These are phyloP conservation scores for Cyanistes caeruleus DNA, from an alignment of 2,113 vertebrate genomes.

Conservation along the genomic window DNA sequence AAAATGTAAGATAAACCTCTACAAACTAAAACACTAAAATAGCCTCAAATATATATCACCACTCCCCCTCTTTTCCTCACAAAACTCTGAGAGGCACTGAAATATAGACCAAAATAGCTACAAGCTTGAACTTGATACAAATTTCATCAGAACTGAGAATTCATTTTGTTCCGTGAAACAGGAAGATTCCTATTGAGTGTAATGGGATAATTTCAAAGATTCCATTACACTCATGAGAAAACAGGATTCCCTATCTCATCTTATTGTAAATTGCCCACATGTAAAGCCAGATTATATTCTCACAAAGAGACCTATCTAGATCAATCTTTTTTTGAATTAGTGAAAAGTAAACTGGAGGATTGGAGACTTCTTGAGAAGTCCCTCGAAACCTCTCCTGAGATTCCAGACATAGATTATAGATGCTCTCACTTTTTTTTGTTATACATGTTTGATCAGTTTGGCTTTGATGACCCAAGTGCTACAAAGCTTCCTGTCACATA, in stretches of 20 bases:
- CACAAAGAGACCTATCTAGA: not conserved
- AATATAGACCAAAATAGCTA: not conserved
- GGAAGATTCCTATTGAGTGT: not conserved
- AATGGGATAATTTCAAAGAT: not conserved
- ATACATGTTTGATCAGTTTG: not conserved
- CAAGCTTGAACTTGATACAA: not conserved
- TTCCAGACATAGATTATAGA: rapidly evolving
- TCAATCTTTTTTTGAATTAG: not conserved
- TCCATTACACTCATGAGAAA: not conserved
- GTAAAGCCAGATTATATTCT: not conserved
- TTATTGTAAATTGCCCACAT: not conserved
- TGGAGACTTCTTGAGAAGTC: not conserved
- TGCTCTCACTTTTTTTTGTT: not conserved
- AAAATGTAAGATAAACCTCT: not conserved
- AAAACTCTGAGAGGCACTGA: not conserved
- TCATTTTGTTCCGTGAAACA: not conserved
- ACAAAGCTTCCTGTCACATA: not conserved
- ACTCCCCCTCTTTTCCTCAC: not conserved
- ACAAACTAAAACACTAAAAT: not conserved
- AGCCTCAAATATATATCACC: not conserved
- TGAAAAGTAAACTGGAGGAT: not conserved
- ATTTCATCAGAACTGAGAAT: not conserved
- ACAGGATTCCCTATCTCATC: not conserved
- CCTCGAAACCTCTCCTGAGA: not conserved
- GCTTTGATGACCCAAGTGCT: not conserved